A percentile compares a stretch with the other conserved stretches of the same genome.
Conservation (phyloP, 2,888 invertebrate species). For the Escarpia spicata region DNA sequence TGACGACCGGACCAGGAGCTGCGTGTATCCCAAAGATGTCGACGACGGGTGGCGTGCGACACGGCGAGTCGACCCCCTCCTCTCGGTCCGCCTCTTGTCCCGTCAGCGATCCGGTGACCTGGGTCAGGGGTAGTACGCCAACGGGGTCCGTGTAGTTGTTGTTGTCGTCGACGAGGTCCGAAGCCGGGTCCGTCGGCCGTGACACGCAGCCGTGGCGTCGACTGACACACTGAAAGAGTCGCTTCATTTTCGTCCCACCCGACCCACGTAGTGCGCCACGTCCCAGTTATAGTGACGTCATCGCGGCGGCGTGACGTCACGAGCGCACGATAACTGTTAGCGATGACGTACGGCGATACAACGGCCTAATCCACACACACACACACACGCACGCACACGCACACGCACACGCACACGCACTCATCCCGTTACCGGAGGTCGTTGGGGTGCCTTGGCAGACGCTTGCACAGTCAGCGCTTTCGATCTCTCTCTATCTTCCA, state of each 20-base stretch:
- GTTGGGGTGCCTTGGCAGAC: no score
- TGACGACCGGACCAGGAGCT: neutral
- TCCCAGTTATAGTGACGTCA: neutral
- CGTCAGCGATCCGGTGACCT: neutral
- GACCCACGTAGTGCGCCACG: neutral
- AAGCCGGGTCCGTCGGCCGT: neutral
- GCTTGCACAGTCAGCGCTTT: no score
- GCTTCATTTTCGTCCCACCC: neutral
- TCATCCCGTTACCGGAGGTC: no score
- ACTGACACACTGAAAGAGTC: conserved; percentile 1
- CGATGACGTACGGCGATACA: neutral
- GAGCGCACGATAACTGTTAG: neutral
- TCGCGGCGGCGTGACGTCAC: conserved; percentile 12
- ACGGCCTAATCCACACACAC: neutral
- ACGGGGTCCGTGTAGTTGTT: neutral
- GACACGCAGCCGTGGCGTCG: neutral
- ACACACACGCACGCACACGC: no score
- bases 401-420: no score
- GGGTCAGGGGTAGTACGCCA: neutral
- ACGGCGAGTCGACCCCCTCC: neutral
- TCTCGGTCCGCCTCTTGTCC: neutral
- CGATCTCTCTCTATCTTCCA: no score
- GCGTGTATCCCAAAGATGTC: neutral
- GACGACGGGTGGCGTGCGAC: neutral
- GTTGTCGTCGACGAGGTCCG: neutral